Base-by-base conservation (phyloP, 2,888 invertebrate genomes). In the Ophion ventricosus region DNA sequence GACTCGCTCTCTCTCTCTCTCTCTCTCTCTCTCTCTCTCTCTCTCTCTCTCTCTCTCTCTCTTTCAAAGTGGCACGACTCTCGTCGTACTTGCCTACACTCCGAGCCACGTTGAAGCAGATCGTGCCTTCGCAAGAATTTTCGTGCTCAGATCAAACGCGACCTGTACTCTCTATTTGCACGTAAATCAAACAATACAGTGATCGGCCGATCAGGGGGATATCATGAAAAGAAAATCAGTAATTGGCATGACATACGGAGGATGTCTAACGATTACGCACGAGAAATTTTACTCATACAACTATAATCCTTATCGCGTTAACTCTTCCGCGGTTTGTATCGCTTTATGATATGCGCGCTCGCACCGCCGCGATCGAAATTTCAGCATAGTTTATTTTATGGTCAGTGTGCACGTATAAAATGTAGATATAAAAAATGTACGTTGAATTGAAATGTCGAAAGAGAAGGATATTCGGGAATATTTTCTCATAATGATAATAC, bases 1-100 rank as follows among this genome's bases (percentile, higher is more conserved):
- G n/a, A n/a, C n/a, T n/a, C n/a, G n/a, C 29, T 29, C 29, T 35
- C 29, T n/a, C 67, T 57, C 59, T 70, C 35, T 49, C 61, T 49
- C 78, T 61, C 54, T 23, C 54, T n/a, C 29, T 29, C 29, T 35
- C 29, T n/a, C 67, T 57, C 59, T 70, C 35, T 49, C 61, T 49
- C 78, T 61, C 54, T 23, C 54, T n/a, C 29, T 29, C 29, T 35
- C 29, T n/a, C 67, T 57, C 59, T 70, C 35, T 49, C 61, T 49
- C 78, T 61, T 35, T 23, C 54, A 25, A 20, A 40, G 49, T 69
- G 35, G 69, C 11, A 20, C 69, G 35, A 43, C 69, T 70, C 54
- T 70, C 78, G 61, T 70, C 78, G 61, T 78, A 43, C 54, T 29
- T 29, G 70, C 56, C 54, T 69, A 77, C 20, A 69, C 54, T 25